Evolutionary conservation across 2,113 vertebrate genomes (phyloP).

Genomic region (Helogale parvula): DNA sequence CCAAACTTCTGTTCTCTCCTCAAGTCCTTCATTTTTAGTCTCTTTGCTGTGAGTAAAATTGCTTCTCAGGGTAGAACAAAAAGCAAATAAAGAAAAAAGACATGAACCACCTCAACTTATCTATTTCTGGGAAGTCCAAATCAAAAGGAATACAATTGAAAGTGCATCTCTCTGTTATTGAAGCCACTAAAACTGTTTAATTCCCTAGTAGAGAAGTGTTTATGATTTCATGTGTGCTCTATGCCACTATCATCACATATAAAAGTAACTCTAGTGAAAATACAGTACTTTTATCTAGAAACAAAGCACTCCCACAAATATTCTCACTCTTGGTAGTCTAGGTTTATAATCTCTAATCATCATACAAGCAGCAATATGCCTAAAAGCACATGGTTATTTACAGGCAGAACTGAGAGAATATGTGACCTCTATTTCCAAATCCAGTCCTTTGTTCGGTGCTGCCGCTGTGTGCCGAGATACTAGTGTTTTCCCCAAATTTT

Average conservation of each 20-base stretch:
- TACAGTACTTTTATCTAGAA: background rate
- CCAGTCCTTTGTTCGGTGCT: background rate
- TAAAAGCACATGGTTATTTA: background rate
- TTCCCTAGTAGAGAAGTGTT: background rate
- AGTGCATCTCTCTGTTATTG: background rate
- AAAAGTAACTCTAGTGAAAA: slow-evolving; percentile 24
- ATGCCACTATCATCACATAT: background rate
- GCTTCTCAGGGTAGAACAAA: background rate
- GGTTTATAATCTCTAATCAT: slow-evolving; percentile 2
- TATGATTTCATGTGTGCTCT: background rate
- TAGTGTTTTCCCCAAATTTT: background rate
- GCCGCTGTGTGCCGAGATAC: background rate
- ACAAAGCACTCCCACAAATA: background rate
- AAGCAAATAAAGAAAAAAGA: background rate
- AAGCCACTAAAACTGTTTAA: background rate
- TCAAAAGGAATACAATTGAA: background rate
- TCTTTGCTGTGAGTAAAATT: background rate
- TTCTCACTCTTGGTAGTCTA: background rate
- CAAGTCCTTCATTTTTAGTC: background rate
- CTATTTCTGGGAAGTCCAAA: background rate
- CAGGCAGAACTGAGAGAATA: background rate
- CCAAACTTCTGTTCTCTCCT: background rate
- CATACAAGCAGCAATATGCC: background rate
- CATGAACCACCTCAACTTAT: background rate
- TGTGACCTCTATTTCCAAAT: background rate